Base-by-base conservation (phyloP, 2,797 vertebrate genomes). In the Myotis planiceps region DNA sequence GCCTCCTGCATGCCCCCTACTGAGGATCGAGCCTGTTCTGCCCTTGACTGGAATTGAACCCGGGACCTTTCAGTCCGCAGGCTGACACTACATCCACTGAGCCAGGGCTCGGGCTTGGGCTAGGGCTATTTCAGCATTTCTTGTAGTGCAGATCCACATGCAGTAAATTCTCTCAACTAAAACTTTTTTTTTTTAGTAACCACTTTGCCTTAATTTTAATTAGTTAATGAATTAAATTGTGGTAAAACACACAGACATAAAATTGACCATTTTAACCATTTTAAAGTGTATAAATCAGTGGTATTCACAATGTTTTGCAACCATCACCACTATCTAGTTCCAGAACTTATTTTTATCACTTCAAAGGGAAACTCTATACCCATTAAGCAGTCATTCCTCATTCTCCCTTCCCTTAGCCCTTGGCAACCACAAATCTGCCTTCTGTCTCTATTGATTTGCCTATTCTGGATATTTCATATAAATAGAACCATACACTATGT, bases 371-470 rank as follows among this genome's bases (percentile, higher is more conserved):
- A 74, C 47, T 8, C 39, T 21, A 34, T 21, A 63, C 53, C 21
- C n/a, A 65, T 88, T 69, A 74, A 75, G 34, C 42, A 69, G 65
- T 66, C 76, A 88, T 68, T 74, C 23, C 25, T 90, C 51, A 55
- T 80, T 75, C 45, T 53, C 32, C 45, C 8, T 51, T 45, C 72
- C 74, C 39, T 71, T 69, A 58, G 79, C 23, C 37, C 45, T 39
- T 85, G 66, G 74, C 51, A 89, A 37, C 84, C 74, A 25, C 39
- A 55, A 69, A 82, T 86, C 88, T 85, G 60, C 32, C 76, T 96
- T 92, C 63, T 89, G 53, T 94, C 79, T 92, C 32, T 89, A 6
- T 55, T 13, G 84, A 89, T 89, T 94, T 81, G 47, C 75, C 68
- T 81, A 19, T 92, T 72, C 68, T 86, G 75, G 69, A 71, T 89